Evolutionary conservation across 2,888 invertebrate genomes (phyloP).

Genomic region (Chymomyza caudatula): DNA sequence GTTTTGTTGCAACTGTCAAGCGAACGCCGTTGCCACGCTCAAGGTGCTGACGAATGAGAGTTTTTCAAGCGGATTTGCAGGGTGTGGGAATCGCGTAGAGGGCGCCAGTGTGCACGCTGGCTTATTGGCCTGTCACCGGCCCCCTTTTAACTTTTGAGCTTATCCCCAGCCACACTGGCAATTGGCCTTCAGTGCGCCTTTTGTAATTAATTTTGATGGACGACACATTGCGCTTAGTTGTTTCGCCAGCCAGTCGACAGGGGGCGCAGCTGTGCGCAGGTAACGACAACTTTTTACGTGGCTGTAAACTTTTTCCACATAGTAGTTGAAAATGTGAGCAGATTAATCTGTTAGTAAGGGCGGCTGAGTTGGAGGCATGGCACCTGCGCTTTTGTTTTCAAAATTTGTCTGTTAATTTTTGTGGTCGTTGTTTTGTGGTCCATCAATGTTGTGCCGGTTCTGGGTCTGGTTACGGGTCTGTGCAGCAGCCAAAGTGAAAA

Average conservation of each 20-base stretch:
- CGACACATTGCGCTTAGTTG: constrained; percentile 69
- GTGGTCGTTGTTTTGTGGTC: constrained; percentile 33
- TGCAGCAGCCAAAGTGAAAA: constrained; percentile 22
- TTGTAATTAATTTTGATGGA: constrained; percentile 76
- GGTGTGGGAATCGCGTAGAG: constrained; percentile 26
- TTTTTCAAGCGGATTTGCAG: constrained; percentile 21
- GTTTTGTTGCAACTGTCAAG: constrained; percentile 55
- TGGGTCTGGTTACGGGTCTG: neutral
- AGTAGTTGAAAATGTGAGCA: constrained; percentile 24
- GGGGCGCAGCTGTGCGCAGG: constrained; percentile 51
- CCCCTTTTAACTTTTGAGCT: constrained; percentile 75
- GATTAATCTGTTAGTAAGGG: constrained; percentile 41
- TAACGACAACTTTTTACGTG: constrained; percentile 51
- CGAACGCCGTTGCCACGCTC: constrained; percentile 17
- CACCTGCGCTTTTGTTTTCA: constrained; percentile 30
- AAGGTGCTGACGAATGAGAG: constrained; percentile 58
- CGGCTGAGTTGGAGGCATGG: constrained; percentile 17
- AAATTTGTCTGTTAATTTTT: constrained; percentile 54
- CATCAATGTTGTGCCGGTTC: constrained; percentile 57
- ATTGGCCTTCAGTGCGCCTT: constrained; percentile 61
- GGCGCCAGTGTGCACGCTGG: constrained; percentile 43
- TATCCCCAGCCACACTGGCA: constrained; percentile 38
- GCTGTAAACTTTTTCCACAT: constrained; percentile 27
- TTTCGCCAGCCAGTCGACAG: constrained; percentile 18
- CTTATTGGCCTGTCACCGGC: constrained; percentile 55